Percentiles rank a stretch among this genome's conserved stretches.
Evolutionary conservation across 2,888 invertebrate genomes (phyloP).

Genomic region (Dermolepida albohirtum): DNA sequence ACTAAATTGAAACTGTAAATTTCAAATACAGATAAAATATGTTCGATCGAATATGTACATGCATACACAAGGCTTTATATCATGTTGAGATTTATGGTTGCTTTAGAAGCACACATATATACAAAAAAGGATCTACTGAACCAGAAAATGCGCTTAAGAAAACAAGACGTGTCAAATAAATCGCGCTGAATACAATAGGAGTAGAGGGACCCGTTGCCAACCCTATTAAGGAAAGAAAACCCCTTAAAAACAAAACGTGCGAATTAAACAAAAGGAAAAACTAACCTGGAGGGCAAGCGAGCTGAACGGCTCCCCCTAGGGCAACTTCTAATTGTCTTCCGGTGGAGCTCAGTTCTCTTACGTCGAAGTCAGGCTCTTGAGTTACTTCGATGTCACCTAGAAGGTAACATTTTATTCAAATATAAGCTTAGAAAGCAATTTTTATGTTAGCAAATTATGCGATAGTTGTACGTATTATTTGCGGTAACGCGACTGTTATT

Average conservation of each 20-base stretch:
- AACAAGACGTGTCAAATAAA: slow-evolving; percentile 42
- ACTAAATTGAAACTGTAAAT: too few relatives aligned
- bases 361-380: slow-evolving; percentile 69
- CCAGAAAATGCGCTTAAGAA: slow-evolving; percentile 32
- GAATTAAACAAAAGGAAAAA: slow-evolving; percentile 39
- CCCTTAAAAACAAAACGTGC: slow-evolving; percentile 43
- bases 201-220: slow-evolving; percentile 3
- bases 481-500: slow-evolving; percentile 33
- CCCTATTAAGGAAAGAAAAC: slow-evolving; percentile 40
- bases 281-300: slow-evolving; percentile 84
- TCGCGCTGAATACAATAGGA: slow-evolving; percentile 26
- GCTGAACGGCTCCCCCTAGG: slow-evolving; percentile 86
- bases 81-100: slow-evolving; percentile 23
- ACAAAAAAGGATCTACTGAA: slow-evolving; percentile 21
- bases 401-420: slow-evolving; percentile 45
- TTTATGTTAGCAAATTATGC: slow-evolving; percentile 41
- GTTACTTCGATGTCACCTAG: slow-evolving; percentile 68
- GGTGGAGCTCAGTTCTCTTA: slow-evolving; percentile 69
- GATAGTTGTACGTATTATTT: slow-evolving; percentile 34
- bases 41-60: background rate
- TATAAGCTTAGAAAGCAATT: slow-evolving; percentile 11
- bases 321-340: slow-evolving; percentile 84
- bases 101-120: slow-evolving; percentile 5
- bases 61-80: slow-evolving; percentile 13
- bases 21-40: background rate